Base-by-base conservation (phyloP, 2,888 invertebrate species). In the Alviniconcha strummeri region DNA sequence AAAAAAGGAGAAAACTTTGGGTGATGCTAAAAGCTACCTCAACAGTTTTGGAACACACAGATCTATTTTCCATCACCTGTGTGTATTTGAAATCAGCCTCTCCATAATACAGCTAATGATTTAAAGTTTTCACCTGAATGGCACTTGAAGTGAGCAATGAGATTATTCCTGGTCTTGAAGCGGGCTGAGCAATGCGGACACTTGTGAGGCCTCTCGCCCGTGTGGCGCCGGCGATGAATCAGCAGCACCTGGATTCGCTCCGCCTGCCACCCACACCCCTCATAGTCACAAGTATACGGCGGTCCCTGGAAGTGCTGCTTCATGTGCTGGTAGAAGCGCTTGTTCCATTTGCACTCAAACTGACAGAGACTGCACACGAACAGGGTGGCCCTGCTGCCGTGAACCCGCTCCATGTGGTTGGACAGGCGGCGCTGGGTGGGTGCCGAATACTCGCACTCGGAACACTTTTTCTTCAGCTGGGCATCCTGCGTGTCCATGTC, bases 291-390 rank as follows among this genome's bases (percentile, higher is more conserved):
- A 88, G 94, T 94, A 90, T 94, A 96, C n/a, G 96, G 96, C n/a
- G 95, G 95, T 36, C 96, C 95, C 79, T 94, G 93, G 90, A 95
- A 95, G 92, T 94, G 94, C 19, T 87, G 82, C 89, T 95, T 95
- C 95, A 96, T 95, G 90, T 96, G 96, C 85, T 94, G 94, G 87
- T 95, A 95, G 92, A 95, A 96, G 88, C 95, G 95, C 64, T 95
- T 94, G 89, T 95, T 95, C 94, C 95, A 96, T 87, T 95, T 95
- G 88, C 95, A 95, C 77, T 95, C 95, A 92, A 95, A 96, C n/a
- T 95, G 94, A 92, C 96, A 96, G 80, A 95, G 92, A 67, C 95
- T 95, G 91, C 96, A 96, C 9, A 82, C 84, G 64, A 88, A 87
- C 54, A 88, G 84, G 64, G 88, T 86, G n/a, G 87, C 84, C 13